Evolutionary conservation across 2,888 invertebrate genomes (phyloP).

Genomic region (Sipha maydis): DNA sequence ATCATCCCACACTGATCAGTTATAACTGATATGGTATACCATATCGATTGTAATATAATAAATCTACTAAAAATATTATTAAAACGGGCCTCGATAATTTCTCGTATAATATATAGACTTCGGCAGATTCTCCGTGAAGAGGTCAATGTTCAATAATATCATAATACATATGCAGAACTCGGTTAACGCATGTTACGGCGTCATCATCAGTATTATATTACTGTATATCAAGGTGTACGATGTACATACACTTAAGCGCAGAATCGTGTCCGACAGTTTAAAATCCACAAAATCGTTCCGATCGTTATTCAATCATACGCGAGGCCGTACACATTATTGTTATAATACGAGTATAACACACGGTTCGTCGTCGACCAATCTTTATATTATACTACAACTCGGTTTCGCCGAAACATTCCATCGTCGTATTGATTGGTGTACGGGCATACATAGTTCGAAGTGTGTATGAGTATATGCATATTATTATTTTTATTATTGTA

Average conservation of each 20-base stretch:
- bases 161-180: no score
- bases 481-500: not conserved
- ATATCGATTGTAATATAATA: no score
- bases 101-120: no score
- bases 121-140: no score
- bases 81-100: no score
- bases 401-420: not conserved
- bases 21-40: no score
- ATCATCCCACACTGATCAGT: no score
- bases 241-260: not conserved
- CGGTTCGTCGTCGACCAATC: not conserved
- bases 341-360: not conserved
- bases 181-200: no score
- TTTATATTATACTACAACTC: not conserved
- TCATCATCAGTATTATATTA: no score
- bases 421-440: not conserved
- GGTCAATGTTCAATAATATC: no score
- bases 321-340: not conserved
- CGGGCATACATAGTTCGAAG: not conserved
- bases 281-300: not conserved
- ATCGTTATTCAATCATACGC: slow-evolving; percentile 1
- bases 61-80: no score
- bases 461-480: not conserved
- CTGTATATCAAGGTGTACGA: no score
- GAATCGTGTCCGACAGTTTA: not conserved